These are phyloP conservation scores for Dryobates pubescens DNA, from an alignment of 2,797 vertebrate species.

Conservation along the genomic window DNA sequence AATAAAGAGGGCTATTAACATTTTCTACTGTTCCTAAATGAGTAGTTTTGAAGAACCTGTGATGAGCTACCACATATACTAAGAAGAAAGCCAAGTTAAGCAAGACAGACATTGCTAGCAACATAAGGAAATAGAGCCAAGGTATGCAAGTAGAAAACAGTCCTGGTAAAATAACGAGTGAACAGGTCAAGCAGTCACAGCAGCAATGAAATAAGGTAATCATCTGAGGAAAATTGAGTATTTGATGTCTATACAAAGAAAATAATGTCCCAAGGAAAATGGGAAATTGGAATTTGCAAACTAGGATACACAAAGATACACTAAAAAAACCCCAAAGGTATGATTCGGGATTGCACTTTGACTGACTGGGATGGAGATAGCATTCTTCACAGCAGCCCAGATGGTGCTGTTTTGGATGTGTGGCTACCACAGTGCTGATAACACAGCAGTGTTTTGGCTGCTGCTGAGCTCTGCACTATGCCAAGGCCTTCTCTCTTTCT, in stretches of 20 bases:
- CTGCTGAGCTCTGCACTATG: too few relatives aligned
- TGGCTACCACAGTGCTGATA: too few relatives aligned
- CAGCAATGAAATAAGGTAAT: not conserved
- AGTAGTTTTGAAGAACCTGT: not conserved
- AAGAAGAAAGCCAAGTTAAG: not conserved
- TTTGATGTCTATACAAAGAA: rapidly evolving
- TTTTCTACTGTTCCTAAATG: not conserved
- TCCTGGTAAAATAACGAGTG: not conserved
- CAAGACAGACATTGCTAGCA: not conserved
- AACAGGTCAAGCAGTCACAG: not conserved
- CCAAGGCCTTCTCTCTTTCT: not conserved
- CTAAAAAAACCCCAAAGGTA: not conserved
- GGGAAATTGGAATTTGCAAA: not conserved
- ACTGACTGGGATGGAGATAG: not conserved
- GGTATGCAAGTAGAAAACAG: not conserved
- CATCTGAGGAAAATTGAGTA: not conserved
- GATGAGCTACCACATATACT: not conserved
- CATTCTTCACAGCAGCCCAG: too few relatives aligned
- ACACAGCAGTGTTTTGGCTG: too few relatives aligned
- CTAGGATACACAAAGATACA: not conserved
- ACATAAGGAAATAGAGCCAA: not conserved
- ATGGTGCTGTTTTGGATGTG: too few relatives aligned
- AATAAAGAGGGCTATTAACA: not conserved
- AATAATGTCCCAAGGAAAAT: not conserved
- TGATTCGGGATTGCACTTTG: not conserved